Base-by-base conservation (phyloP, 2,113 vertebrate species). In the Calyptomena viridis region DNA sequence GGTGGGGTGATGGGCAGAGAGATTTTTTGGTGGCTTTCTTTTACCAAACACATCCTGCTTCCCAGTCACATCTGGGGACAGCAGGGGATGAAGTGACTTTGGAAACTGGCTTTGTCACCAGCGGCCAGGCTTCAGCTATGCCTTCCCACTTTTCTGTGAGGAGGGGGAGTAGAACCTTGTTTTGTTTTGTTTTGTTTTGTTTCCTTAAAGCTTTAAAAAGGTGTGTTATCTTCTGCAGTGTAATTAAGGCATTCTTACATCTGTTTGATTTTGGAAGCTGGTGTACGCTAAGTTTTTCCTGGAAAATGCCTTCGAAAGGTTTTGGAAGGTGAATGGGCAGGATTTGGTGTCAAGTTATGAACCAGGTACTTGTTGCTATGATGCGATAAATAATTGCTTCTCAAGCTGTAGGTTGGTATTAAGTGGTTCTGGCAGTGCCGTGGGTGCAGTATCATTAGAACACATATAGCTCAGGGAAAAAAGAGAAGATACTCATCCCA, bases 141-240 rank as follows among this genome's bases (percentile, higher is more conserved):
- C 50, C 72, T 94, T 85, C 1, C 1, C 47, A 83, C 72, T 1
- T 2, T 92, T 93, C 58, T 3, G 1, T 49, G 66, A 79, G 40
- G 79, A 94, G 46, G 12, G 21, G 35, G 47, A 77, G 49, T 40
- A 93, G 72, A 80, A 67, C n/a, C 37, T 94, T 88, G 30, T 35
- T 93, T 74, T 76, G 23, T 33, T 91, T 74, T 76, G 23, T 33
- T 91, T 76, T 25, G 63, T 72, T 95, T 93, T 84, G 66, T 72
- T 94, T 94, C 53, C 63, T 80, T 87, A 60, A 91, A 78, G 53
- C 73, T 92, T 83, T 93, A 79, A 77, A 81, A 89, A 93, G 33
- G 14, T 11, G 0, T 87, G 35, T 68, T 58, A 52, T 82, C 93
- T 92, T 10, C 52, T 63, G 60, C 76, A 77, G 79, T 2, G 2